Evolutionary conservation across 1,140 invertebrate genomes (phyloP), one percentile per base, ranked within the genome.

Genomic region (Bombus terrestris): DNA sequence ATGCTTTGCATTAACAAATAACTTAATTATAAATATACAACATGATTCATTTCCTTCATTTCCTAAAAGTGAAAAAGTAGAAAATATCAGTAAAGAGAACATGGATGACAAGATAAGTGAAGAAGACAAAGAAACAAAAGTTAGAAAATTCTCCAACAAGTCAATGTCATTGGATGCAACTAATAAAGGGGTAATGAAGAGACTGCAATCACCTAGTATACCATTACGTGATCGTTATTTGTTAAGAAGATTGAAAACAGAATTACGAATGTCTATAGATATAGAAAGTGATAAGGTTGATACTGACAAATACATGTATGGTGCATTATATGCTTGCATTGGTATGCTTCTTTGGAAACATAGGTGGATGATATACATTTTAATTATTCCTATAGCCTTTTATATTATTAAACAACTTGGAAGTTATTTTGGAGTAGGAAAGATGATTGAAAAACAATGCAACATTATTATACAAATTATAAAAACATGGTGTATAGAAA

Each of bases 341-440:
- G 95, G 97, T 18, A 97, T 98, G 92, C 94, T 97, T 81, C 93
- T 98, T 28, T 98, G 97, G 96, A 96, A 97, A 86, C 96, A 97
- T 88, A 95, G 97, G 82, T 97, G 97, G 96, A 93, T 98, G n/a
- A 91, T 97, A 41, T 96, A 96, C 43, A 93, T 98, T 8, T 89
- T 98, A 8, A 95, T 97, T 12, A 90, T 98, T 79, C 97, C 97
- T 22, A 93, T 97, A 59, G 92, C 96, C 22, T 96, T 97, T 89
- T 97, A 97, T 89, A 89, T 96, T 37, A 86, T 97, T 13, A 97
- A 97, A 88, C 95, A 96, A 90, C 87, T 96, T 35, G 96, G 97
- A 28, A 91, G 81, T 78, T 96, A 95, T 84, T 95, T 96, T 59
- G 94, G 95, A 57, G 69, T 96, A 32, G 96, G 96, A 94, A 91